Evolutionary conservation across 2,797 vertebrate genomes (phyloP), one percentile per base, ranked within the genome.

Genomic region (Myotis pilosus): DNA sequence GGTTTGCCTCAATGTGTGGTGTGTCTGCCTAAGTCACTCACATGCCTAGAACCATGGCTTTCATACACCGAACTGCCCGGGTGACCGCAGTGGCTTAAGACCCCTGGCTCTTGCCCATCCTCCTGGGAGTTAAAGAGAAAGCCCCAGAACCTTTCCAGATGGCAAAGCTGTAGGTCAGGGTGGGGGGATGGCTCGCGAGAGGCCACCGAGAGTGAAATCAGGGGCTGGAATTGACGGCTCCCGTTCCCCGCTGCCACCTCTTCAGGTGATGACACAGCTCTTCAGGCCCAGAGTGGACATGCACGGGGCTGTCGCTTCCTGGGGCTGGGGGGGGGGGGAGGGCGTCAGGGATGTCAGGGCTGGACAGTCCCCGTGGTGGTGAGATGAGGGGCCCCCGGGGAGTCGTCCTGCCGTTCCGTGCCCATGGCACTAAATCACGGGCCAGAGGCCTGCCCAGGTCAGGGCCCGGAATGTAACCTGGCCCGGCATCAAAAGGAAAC

Each of bases 121-220:
- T 87, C 30, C 76, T 30, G 12, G 28, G 15, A 25, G 51, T 41
- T 15, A 47, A 71, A 87, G 89, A 49, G 33, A 51, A 85, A 82
- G 82, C 33, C 36, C 11, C 8, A 22, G n/a, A 1, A 6, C 22
- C 33, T 23, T 19, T 0, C 28, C 0, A 20, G 41, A 4, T 0
- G 47, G 28, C 68, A 49, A 47, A 17, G 36, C 17, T 10, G 17
- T 13, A 4, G 33, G 9, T 44, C 66, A 33, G 23, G 10, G 57
- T 7, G 1, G 38, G 23, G 36, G 12, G n/a, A 8, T 16, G 22
- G 64, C 30, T 22, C 38, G 0, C 5, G 68, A 16, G 74, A 41
- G 15, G 49, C 33, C 55, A 17, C 47, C 1, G 71, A 89, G 17
- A 25, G 41, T 12, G 62, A 85, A 0, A 55, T 49, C 33, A 0